Evolutionary conservation across 2,888 invertebrate species (phyloP).

Genomic region (Baccha elongata): DNA sequence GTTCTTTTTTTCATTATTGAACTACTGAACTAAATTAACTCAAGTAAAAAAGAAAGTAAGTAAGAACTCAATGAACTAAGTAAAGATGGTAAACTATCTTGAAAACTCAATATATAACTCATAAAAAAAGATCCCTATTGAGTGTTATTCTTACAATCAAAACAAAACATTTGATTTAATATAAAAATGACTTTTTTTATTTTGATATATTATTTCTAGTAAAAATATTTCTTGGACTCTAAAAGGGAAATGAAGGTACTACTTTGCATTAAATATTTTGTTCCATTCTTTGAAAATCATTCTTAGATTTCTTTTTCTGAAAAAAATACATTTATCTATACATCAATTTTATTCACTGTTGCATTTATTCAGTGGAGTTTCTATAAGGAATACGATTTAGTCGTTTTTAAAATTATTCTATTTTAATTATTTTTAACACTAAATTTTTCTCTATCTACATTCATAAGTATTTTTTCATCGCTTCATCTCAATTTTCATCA

Average conservation of each 20-base stretch:
- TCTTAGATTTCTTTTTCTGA: slow-evolving; percentile 48
- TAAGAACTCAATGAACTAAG: no score
- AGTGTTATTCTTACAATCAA: neutral
- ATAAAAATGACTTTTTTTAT: neutral
- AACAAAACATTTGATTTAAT: neutral
- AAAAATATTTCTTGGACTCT: neutral
- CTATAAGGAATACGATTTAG: slow-evolving; percentile 50
- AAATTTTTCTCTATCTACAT: slow-evolving; percentile 67
- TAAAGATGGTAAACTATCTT: no score
- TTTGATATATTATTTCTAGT: neutral
- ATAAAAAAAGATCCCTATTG: no score
- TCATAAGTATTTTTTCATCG: slow-evolving; percentile 68
- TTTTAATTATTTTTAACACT: slow-evolving; percentile 43
- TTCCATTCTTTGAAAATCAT: slow-evolving; percentile 19
- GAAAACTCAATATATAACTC: no score
- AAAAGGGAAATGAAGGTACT: slow-evolving; percentile 42
- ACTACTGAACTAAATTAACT: no score
- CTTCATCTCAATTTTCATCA: slow-evolving; percentile 45
- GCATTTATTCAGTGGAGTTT: slow-evolving; percentile 28
- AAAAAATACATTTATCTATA: slow-evolving; percentile 15
- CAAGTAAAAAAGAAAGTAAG: no score
- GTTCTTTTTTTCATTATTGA: no score
- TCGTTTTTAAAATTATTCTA: slow-evolving; percentile 6
- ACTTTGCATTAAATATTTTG: slow-evolving; percentile 49
- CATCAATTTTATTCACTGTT: slow-evolving; percentile 13